Conservation (phyloP, 2,888 invertebrate species). For the Mimas tiliae region DNA sequence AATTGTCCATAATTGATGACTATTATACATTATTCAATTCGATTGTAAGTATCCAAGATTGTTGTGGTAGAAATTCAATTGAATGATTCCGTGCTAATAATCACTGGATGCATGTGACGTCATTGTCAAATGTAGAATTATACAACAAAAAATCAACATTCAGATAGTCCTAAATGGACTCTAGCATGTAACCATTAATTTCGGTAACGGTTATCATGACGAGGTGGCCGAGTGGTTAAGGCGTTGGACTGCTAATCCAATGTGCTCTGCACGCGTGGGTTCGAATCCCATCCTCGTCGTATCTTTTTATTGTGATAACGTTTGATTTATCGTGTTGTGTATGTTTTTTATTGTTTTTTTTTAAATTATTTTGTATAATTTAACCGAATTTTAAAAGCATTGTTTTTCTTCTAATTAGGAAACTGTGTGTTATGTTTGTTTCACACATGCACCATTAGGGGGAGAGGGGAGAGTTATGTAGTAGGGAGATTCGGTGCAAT, state of each 20-base stretch:
- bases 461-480: no score
- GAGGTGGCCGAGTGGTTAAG: constrained; percentile 95
- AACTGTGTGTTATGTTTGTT: no score
- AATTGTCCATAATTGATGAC: no score
- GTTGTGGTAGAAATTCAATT: no score
- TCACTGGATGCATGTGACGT: neutral
- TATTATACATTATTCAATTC: no score
- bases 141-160: constrained; percentile 27
- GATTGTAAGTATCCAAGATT: no score
- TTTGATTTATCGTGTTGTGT: neutral
- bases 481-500: no score
- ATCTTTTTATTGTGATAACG: constrained; percentile 37
- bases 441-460: no score
- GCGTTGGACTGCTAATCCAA: constrained; percentile 94
- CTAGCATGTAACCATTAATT: constrained; percentile 45
- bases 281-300: constrained; percentile 92
- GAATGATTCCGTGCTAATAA: neutral
- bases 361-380: neutral
- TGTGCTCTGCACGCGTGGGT: constrained; percentile 94
- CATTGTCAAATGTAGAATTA: constrained; percentile 7
- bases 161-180: constrained; percentile 32
- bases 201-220: constrained; percentile 69
- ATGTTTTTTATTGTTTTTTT: neutral
- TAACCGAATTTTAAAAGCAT: no score
- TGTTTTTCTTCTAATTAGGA: no score